A percentile compares a stretch with the other conserved stretches of the same genome.
These are phyloP conservation scores for Kobus ellipsiprymnus DNA, from an alignment of 2,113 vertebrate genomes.

Conservation along the genomic window DNA sequence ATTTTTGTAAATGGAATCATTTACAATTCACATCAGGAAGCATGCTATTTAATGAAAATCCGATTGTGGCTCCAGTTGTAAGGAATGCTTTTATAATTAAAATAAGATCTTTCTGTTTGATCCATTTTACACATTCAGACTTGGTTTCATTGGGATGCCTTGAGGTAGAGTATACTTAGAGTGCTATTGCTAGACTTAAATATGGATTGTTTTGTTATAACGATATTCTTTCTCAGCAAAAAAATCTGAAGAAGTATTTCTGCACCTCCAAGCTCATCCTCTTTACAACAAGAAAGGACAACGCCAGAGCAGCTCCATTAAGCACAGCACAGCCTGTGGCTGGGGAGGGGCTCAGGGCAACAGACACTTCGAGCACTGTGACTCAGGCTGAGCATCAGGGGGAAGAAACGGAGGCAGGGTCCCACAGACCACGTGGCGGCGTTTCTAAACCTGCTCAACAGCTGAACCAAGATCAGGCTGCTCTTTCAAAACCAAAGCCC, in stretches of 20 bases:
- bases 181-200: neutral
- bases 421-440: neutral
- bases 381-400: fast-evolving
- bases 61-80: conserved; percentile 32
- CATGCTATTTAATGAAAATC: conserved; percentile 45
- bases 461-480: neutral
- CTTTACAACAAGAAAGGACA: neutral
- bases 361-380: neutral
- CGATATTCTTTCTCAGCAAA: neutral
- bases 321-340: neutral
- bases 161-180: neutral
- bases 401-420: neutral
- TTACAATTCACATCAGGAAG: conserved; percentile 47
- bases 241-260: conserved; percentile 21
- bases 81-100: conserved; percentile 56
- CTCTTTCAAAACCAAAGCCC: neutral
- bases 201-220: neutral
- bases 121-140: conserved; percentile 15
- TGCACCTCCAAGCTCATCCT: neutral
- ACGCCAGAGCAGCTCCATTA: neutral
- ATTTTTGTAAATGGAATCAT: conserved; percentile 33
- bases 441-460: neutral
- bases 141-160: neutral
- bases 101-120: conserved; percentile 38
- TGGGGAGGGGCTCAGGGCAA: neutral